Evolutionary conservation across 2,888 invertebrate genomes (phyloP).

Genomic region (Teleogryllus oceanicus): DNA sequence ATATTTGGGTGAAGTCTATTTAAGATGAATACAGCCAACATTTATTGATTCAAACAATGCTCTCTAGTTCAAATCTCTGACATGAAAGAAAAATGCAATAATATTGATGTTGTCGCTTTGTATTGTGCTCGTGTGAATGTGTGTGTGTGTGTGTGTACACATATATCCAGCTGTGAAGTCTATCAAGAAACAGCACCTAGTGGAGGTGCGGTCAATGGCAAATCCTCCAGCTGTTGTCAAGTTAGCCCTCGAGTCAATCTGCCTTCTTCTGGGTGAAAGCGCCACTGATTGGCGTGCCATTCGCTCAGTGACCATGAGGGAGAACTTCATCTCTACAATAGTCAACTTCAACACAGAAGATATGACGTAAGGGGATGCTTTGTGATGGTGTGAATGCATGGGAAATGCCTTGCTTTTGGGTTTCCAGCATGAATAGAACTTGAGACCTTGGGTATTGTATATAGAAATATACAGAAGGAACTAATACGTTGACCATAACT

Average conservation of each 20-base stretch:
- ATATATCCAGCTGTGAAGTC: conserved; percentile 75
- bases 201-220: conserved; percentile 91
- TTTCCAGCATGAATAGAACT: neutral
- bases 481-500: too few species aligned
- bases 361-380: conserved; percentile 71
- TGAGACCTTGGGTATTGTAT: too few species aligned
- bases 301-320: conserved; percentile 85
- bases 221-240: conserved; percentile 91
- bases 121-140: neutral
- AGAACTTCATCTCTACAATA: conserved; percentile 91
- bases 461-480: too few species aligned
- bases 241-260: conserved; percentile 91
- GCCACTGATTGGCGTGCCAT: conserved; percentile 93
- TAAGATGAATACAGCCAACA: too few species aligned
- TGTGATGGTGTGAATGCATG: neutral
- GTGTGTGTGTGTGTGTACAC: neutral
- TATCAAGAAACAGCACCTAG: conserved; percentile 93
- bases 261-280: conserved; percentile 85
- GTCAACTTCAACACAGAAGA: conserved; percentile 92
- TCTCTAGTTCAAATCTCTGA: too few species aligned
- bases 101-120: neutral
- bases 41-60: too few species aligned
- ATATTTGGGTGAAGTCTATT: too few species aligned
- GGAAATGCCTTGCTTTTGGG: conserved; percentile 22
- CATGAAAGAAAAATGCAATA: neutral